Evolutionary conservation across 2,113 vertebrate species (phyloP).

Genomic region (Oxyura jamaicensis): DNA sequence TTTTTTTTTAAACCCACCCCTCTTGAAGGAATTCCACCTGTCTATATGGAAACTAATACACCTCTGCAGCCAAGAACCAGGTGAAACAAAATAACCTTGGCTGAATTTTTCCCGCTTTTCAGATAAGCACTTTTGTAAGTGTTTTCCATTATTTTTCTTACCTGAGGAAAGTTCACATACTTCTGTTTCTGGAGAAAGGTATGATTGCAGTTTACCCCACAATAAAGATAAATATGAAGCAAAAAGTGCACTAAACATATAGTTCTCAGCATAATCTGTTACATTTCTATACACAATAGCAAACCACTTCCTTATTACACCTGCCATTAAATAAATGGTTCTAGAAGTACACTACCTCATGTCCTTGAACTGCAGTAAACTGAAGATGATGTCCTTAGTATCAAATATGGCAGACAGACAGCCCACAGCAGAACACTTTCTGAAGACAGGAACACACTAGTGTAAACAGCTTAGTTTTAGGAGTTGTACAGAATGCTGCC

Average conservation of each 20-base stretch:
- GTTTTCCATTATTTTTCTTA: not conserved
- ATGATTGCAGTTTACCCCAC: not conserved
- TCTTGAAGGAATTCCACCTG: not conserved
- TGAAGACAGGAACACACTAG: not conserved
- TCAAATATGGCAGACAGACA: not conserved
- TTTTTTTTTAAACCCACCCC: too few relatives aligned
- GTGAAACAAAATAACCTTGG: not conserved
- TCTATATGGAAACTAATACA: not conserved
- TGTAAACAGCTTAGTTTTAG: not conserved
- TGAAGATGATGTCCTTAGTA: not conserved
- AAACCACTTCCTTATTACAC: not conserved
- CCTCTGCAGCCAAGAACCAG: not conserved
- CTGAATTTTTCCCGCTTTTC: not conserved
- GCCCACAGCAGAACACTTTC: not conserved
- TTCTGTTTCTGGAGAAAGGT: not conserved
- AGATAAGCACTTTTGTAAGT: not conserved
- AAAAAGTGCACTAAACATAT: not conserved
- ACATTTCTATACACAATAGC: not conserved
- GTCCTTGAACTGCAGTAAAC: not conserved
- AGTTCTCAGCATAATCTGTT: not conserved
- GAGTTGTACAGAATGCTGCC: not conserved
- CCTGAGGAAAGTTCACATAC: not conserved
- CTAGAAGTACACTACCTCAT: not conserved
- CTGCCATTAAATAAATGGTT: not conserved
- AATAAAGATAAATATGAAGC: not conserved